Evolutionary conservation across 2,797 vertebrate species (phyloP).

Genomic region (Molossus alvarezi): DNA sequence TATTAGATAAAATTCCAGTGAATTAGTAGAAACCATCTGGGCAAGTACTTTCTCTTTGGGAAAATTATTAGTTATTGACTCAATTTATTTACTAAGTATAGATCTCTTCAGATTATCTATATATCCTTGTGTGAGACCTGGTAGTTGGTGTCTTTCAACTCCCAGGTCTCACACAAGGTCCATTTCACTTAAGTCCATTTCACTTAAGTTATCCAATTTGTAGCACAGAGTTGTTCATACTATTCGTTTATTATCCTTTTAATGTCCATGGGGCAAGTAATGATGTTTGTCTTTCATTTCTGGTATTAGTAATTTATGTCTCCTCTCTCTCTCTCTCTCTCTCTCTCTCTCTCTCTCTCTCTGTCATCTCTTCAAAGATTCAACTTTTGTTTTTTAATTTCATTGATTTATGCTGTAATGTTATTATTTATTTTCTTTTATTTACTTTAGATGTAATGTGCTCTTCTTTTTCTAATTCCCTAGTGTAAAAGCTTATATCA

Average conservation of each 20-base stretch:
- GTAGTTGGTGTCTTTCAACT: not conserved
- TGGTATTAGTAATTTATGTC: not conserved
- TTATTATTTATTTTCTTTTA: conserved; percentile 6
- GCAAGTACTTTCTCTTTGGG: not conserved
- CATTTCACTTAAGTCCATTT: not conserved
- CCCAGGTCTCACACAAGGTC: no score
- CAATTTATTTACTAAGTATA: not conserved
- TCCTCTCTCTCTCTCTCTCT: not conserved
- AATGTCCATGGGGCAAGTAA: not conserved
- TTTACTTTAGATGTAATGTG: conserved; percentile 8
- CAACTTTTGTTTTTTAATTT: conserved; percentile 8
- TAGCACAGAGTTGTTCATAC: not conserved
- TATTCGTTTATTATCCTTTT: not conserved
- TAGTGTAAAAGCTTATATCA: not conserved
- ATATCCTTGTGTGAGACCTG: not conserved
- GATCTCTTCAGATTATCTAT: not conserved
- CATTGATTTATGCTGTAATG: not conserved
- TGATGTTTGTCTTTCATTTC: not conserved
- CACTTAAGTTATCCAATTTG: not conserved
- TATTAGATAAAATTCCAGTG: not conserved
- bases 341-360: not conserved
- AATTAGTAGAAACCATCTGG: not conserved
- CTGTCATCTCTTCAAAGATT: not conserved
- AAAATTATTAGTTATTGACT: conserved; percentile 19
- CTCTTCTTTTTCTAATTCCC: conserved; percentile 49